phyloP scores from a whole-genome alignment of 1,140 invertebrate species.

The Eurosta solidaginis region DNA sequence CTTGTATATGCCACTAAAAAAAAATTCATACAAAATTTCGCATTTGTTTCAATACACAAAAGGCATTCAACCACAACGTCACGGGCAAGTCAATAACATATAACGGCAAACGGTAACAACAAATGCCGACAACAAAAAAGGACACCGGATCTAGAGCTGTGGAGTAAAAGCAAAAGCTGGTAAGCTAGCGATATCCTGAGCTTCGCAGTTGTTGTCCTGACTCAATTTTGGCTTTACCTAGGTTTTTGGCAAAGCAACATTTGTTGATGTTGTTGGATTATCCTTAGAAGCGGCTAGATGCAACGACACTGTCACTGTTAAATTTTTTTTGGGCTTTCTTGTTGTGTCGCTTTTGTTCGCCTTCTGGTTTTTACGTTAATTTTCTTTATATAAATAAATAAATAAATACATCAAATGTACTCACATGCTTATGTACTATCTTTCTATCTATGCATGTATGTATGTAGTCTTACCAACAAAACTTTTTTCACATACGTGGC shows the following conservation, averaged over 20 bases:
- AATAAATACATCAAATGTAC: background rate
- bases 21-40: background rate
- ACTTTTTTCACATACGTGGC: too few species aligned
- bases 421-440: background rate
- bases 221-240: background rate
- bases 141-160: background rate
- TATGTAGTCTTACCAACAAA: background rate
- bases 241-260: background rate
- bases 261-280: background rate
- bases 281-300: background rate
- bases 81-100: conserved; percentile 23
- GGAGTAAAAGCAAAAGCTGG: background rate
- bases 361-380: conserved; percentile 21
- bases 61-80: conserved; percentile 24
- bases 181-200: background rate
- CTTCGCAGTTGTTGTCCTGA: background rate
- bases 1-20: background rate
- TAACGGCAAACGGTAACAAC: background rate
- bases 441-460: too few species aligned
- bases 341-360: background rate
- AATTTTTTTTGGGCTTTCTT: background rate
- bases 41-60: background rate
- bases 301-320: background rate
- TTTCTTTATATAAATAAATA: background rate
- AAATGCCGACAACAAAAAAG: background rate